Conservation (phyloP, 2,797 vertebrate genomes). For the Liparis tanakae region DNA sequence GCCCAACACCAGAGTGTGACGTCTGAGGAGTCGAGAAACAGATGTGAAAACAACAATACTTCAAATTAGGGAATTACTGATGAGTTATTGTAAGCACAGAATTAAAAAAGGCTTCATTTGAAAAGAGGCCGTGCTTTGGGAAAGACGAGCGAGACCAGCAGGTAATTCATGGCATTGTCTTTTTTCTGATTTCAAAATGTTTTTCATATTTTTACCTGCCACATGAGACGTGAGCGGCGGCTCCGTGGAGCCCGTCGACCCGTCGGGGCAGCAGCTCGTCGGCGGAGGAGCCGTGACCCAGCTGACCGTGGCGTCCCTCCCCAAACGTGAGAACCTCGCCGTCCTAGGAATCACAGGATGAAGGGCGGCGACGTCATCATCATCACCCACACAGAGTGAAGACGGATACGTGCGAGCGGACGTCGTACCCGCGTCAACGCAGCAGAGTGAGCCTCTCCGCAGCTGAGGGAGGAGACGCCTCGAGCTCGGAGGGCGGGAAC, state of each 20-base stretch:
- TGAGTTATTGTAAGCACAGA: neutral
- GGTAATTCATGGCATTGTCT: too few relatives aligned
- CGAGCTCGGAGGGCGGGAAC: slow-evolving; percentile 79
- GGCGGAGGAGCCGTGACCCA: slow-evolving; percentile 85
- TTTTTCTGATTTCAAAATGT: too few relatives aligned
- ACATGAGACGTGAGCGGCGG: slow-evolving; percentile 84
- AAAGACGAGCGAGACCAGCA: too few relatives aligned
- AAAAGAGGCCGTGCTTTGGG: neutral
- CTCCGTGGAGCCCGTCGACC: slow-evolving; percentile 79
- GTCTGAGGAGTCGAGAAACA: slow-evolving; percentile 67
- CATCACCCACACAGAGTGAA: neutral
- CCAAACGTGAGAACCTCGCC: slow-evolving; percentile 91
- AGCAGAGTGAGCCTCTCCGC: slow-evolving; percentile 83
- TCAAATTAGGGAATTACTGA: too few relatives aligned
- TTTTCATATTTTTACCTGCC: slow-evolving; percentile 81
- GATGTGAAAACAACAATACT: neutral
- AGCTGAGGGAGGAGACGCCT: slow-evolving; percentile 77
- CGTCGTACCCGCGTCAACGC: slow-evolving; percentile 80
- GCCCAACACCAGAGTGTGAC: slow-evolving; percentile 85
- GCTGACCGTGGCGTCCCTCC: slow-evolving; percentile 86
- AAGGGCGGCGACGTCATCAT: neutral
- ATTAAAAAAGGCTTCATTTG: neutral
- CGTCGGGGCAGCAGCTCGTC: slow-evolving; percentile 80
- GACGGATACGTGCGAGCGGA: too few relatives aligned
- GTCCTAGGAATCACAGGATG: slow-evolving; percentile 70